Evolutionary conservation across 2,113 vertebrate genomes (phyloP).

Genomic region (Mesitornis unicolor): DNA sequence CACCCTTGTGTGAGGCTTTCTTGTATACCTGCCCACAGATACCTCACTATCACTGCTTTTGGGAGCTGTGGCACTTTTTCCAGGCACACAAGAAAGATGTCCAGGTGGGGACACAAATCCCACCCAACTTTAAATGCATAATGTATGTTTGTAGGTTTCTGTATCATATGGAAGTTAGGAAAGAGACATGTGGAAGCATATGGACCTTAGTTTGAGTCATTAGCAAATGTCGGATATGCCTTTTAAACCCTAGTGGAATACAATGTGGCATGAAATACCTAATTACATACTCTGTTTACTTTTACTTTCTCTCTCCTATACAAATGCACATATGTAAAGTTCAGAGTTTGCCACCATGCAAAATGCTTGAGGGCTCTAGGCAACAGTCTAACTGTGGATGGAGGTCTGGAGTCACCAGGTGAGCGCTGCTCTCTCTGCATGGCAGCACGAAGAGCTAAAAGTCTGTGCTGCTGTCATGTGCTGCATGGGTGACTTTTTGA

Average conservation of each 20-base stretch:
- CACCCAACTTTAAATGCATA: neutral
- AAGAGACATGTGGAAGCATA: neutral
- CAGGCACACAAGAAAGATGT: neutral
- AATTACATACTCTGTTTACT: neutral
- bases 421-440: neutral
- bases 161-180: neutral
- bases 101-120: neutral
- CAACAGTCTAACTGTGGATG: neutral
- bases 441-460: neutral
- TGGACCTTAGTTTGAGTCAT: neutral
- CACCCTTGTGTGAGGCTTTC: neutral
- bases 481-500: neutral
- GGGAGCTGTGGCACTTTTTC: neutral
- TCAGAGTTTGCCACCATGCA: neutral
- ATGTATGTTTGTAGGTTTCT: neutral
- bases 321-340: neutral
- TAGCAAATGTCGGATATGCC: neutral
- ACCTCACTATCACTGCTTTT: neutral
- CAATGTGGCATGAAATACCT: neutral
- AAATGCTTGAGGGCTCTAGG: neutral
- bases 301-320: neutral
- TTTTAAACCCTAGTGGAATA: neutral
- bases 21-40: neutral
- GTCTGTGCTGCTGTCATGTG: neutral
- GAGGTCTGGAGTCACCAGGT: neutral